Conservation (phyloP, 2,888 invertebrate species). For the Drymonia ruficornis region DNA sequence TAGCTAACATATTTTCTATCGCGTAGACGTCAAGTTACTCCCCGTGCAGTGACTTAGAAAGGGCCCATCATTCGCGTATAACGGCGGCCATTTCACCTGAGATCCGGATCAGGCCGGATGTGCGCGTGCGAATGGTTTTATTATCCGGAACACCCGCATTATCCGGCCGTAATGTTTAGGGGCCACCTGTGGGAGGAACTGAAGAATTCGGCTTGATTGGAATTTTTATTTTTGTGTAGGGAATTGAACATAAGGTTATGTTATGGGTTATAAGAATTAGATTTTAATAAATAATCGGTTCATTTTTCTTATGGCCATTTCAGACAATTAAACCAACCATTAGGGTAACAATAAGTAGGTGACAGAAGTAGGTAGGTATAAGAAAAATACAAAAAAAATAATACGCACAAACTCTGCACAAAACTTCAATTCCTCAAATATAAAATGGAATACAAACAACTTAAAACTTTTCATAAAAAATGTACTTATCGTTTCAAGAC, state of each 20-base stretch:
- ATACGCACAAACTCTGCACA: too few species aligned
- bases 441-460: too few species aligned
- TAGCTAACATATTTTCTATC: too few species aligned
- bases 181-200: conserved; percentile 55
- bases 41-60: conserved; percentile 5
- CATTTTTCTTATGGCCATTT: too few species aligned
- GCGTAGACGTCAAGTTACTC: background rate
- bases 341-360: too few species aligned
- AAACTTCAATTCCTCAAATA: too few species aligned
- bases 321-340: too few species aligned
- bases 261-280: background rate
- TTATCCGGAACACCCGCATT: conserved; percentile 51
- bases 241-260: background rate
- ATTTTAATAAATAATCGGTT: background rate
- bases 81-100: conserved; percentile 44
- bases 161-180: conserved; percentile 47
- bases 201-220: conserved; percentile 6
- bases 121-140: conserved; percentile 61
- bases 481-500: too few species aligned
- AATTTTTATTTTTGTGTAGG: conserved; percentile 5
- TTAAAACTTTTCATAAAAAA: too few species aligned
- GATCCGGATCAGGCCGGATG: conserved; percentile 42
- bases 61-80: conserved; percentile 29
- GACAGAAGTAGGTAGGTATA: too few species aligned
- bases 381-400: too few species aligned